Conservation (phyloP, 2,113 vertebrate genomes). For the Callocephalon fimbriatum region DNA sequence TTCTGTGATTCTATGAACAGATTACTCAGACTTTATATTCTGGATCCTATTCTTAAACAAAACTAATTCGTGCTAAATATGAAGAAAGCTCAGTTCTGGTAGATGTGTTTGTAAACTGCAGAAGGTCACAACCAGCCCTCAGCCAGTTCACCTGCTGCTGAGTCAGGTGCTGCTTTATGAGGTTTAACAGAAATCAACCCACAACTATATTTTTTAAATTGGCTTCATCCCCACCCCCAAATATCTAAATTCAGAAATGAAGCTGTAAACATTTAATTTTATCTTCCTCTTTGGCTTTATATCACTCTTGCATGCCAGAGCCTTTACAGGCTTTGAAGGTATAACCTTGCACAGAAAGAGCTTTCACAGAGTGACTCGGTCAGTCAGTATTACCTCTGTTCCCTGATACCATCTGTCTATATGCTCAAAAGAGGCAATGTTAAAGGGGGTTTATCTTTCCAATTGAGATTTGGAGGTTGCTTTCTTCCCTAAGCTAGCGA, state of each 20-base stretch:
- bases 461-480: neutral
- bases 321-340: constrained; percentile 44
- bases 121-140: neutral
- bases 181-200: neutral
- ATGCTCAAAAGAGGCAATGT: neutral
- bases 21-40: neutral
- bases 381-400: constrained; percentile 68
- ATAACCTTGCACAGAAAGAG: constrained; percentile 10
- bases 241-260: neutral
- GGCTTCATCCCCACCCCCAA: neutral
- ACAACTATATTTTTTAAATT: neutral
- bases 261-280: neutral
- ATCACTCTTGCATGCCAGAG: constrained; percentile 14
- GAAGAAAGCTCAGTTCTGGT: neutral
- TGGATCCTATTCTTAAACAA: neutral
- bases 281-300: neutral
- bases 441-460: neutral
- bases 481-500: neutral
- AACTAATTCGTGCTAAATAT: neutral
- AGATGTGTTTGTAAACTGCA: neutral
- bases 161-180: neutral
- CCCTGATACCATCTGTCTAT: neutral
- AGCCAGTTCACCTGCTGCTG: neutral
- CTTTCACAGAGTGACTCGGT: constrained; percentile 61
- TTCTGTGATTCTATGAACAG: neutral